Conservation (phyloP, 2,797 vertebrate genomes). For the Sorex maritimensis region DNA sequence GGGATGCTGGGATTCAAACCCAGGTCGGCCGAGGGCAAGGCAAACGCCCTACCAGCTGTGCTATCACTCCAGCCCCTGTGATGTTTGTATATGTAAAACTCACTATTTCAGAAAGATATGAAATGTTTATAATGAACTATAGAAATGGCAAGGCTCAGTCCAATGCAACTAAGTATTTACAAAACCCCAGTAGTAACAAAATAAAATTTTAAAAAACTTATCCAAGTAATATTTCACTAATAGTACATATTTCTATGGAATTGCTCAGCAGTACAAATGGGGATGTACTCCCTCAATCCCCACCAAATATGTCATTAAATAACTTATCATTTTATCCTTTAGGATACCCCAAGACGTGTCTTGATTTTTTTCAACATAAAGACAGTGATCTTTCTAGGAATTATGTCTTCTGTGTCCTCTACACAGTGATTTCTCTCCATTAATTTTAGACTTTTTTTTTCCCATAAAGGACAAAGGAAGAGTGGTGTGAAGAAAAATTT, state of each 20-base stretch:
- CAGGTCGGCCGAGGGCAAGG: no score
- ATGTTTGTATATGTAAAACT: not conserved
- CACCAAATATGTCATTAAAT: not conserved
- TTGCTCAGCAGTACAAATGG: not conserved
- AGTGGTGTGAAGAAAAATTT: not conserved
- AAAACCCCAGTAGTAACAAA: not conserved
- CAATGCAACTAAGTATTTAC: not conserved
- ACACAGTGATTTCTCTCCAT: not conserved
- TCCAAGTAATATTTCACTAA: not conserved
- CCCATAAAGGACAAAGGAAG: not conserved
- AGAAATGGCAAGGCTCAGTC: not conserved
- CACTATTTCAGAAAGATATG: not conserved
- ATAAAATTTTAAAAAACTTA: conserved; percentile 30
- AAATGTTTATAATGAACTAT: not conserved
- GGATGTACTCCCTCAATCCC: not conserved
- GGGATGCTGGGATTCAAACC: no score
- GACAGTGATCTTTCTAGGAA: conserved; percentile 31
- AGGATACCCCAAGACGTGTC: not conserved
- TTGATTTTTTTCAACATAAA: conserved; percentile 17
- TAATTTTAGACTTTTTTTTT: not conserved
- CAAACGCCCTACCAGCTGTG: no score
- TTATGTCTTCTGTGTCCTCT: not conserved
- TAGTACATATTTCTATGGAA: not conserved
- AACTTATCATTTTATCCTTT: not conserved
- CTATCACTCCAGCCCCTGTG: no score